Base-by-base conservation (phyloP, 1,140 invertebrate genomes). In the Pseudobourletiella spinata region DNA sequence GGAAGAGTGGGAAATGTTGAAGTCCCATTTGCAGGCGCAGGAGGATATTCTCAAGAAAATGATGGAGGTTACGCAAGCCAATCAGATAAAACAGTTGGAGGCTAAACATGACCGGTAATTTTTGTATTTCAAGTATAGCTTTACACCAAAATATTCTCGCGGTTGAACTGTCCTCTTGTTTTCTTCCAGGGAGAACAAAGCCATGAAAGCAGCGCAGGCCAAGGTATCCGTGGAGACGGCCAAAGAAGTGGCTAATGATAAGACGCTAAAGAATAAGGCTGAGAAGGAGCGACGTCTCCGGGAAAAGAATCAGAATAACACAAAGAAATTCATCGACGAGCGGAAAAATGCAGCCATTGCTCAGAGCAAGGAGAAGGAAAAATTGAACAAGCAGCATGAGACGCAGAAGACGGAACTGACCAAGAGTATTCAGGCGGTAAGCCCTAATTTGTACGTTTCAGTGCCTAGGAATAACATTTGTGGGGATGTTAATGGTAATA, bases 311-410 rank as follows among this genome's bases (percentile, higher is more conserved):
- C 93, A 98, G 72, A 98, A 98, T 73, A 99, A 99, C 74, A 95
- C 94, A 18, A 99, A 99, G 76, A 92, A 95, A 71, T 99, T 99
- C 73, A 88, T 98, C 80, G 96, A 99, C 71, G 95, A 99, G 76
- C 82, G 93, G 52, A 97, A 91, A 72, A 76, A 80, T 30, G 77
- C 81, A n/a, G 86, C 88, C 57, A 88, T 93, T 69, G 90, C 95
- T 72, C 95, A 98, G 73, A 85, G 83, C 58, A 86, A 92, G 66
- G 94, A 98, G 74, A 91, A 89, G 73, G 94, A 99, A 70, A 91
- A 92, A 73, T 78, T 99, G 32, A 91, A 91, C 71, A 85, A 89
- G 25, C 83, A 87, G 24, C 96, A 99, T 72, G 85, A 89, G 59
- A 93, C 96, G 71, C 92, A 99, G 75, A 78, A 89, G 65, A 89